Percentiles rank a stretch among this genome's conserved stretches.
Evolutionary conservation across 1,140 invertebrate genomes (phyloP).

Genomic region (Hyles euphorbiae): DNA sequence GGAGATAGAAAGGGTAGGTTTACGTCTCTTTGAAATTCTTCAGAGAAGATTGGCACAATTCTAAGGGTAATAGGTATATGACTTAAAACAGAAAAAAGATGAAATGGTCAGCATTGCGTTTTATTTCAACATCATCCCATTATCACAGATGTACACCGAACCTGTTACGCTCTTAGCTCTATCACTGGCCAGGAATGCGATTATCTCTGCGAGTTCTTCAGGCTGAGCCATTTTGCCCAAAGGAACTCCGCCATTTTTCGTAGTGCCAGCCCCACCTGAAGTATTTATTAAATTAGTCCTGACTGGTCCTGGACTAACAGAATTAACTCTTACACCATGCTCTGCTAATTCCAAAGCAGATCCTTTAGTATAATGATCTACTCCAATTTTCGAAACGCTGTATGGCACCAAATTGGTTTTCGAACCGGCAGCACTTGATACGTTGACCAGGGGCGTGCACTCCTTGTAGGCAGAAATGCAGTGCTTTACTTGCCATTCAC

Average conservation of each 20-base stretch:
- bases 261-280: background rate
- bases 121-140: background rate
- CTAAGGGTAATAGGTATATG: background rate
- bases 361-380: constrained; percentile 5
- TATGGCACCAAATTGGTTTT: background rate
- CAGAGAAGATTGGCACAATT: too few relatives aligned
- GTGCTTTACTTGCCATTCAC: too few relatives aligned
- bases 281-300: background rate
- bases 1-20: too few relatives aligned
- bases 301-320: constrained; percentile 3
- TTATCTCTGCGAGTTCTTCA: background rate
- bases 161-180: constrained; percentile 1
- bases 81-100: too few relatives aligned
- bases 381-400: constrained; percentile 1
- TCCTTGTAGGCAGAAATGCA: too few relatives aligned
- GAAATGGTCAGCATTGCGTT: too few relatives aligned
- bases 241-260: background rate
- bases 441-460: too few relatives aligned
- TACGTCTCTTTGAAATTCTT: too few relatives aligned
- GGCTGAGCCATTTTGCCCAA: background rate
- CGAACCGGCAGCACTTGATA: background rate
- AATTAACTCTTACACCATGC: constrained; percentile 4
- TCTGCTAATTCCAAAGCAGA: constrained; percentile 4
- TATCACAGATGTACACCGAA: background rate
- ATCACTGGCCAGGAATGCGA: background rate